Conservation (phyloP, 2,888 invertebrate species). For the Platycheirus albimanus region DNA sequence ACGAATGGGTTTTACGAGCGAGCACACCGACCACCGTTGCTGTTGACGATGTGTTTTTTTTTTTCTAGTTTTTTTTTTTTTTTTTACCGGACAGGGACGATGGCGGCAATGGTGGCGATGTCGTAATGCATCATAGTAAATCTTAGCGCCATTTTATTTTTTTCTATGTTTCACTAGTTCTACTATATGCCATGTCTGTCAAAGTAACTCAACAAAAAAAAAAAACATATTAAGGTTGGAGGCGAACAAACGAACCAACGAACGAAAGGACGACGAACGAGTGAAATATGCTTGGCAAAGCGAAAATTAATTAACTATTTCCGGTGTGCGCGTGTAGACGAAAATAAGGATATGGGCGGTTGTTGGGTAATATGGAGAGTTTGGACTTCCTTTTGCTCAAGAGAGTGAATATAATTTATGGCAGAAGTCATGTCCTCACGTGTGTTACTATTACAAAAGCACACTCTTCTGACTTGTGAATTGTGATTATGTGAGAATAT, state of each 20-base stretch:
- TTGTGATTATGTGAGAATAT: too few relatives aligned
- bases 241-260: constrained; percentile 29
- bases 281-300: constrained; percentile 55
- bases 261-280: constrained; percentile 5
- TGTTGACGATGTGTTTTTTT: constrained; percentile 18
- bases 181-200: not conserved
- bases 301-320: constrained; percentile 65
- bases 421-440: constrained; percentile 41
- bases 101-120: not conserved
- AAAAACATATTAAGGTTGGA: constrained; percentile 1
- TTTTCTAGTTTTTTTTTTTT: too few relatives aligned
- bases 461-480: not conserved
- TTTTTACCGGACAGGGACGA: not conserved
- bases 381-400: constrained; percentile 6
- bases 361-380: constrained; percentile 16
- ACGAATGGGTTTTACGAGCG: constrained; percentile 43
- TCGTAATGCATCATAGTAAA: constrained; percentile 20
- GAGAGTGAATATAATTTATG: constrained; percentile 48
- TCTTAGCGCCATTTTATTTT: not conserved
- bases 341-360: not conserved
- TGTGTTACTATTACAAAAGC: constrained; percentile 23
- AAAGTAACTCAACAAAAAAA: not conserved
- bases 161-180: not conserved
- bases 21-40: not conserved
- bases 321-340: constrained; percentile 25